Base-by-base conservation (phyloP, 2,797 vertebrate genomes). In the Neomorphus geoffroyi region DNA sequence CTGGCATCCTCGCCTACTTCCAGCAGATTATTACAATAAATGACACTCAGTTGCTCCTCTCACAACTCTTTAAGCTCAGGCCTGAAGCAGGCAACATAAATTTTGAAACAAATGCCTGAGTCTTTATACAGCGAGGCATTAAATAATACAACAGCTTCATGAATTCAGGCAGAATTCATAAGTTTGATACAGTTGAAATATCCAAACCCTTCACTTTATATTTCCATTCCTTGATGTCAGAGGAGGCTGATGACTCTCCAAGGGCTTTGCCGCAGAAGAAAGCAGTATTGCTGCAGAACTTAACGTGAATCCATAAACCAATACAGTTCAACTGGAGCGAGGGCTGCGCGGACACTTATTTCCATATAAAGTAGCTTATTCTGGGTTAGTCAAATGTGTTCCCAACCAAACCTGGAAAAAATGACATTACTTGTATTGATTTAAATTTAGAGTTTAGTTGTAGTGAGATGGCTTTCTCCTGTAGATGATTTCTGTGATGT, bases 311-410 rank as follows among this genome's bases (percentile, higher is more conserved):
- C 85, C 88, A 70, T 54, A 85, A 92, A 66, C 33, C 35, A 30
- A 46, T 18, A 45, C 35, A 27, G 50, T 45, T 50, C 0, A 1
- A 46, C 84, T 46, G 81, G 58, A 81, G 78, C 1, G 1, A 80
- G 66, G 84, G 28, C 56, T 43, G 78, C 0, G 0, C 13, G 2
- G 54, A 61, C 74, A 27, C 81, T 32, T 18, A 91, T 92, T 91
- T 80, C 87, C 93, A 94, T 82, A 75, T 85, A 62, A 93, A 93
- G 74, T 65, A 93, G 58, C 33, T 94, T 58, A 75, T 94, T 91
- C 77, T n/a, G 50, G 18, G 51, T 61, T 65, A 72, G 56, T 54
- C 81, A 85, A 50, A 89, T 17, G 32, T 17, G 61, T 86, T 48
- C 78, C 78, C 62, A 61, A 33, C 33, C 51, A 92, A 86, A 79